Evolutionary conservation across 2,113 vertebrate genomes (phyloP).

Genomic region (Jacana jacana): DNA sequence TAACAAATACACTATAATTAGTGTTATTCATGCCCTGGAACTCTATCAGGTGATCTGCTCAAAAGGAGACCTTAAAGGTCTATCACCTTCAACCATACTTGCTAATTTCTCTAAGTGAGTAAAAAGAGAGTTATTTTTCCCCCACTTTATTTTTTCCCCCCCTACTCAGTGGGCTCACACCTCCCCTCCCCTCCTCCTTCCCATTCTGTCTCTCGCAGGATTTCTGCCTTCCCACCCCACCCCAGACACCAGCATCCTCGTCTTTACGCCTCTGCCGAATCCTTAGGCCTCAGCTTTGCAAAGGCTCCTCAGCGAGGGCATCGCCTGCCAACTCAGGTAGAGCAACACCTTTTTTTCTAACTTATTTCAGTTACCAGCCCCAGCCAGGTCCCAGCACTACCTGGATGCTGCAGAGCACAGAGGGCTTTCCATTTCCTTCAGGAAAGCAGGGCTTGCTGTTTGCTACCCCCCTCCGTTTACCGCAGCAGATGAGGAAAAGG

Average conservation of each 20-base stretch:
- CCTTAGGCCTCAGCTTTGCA: not conserved
- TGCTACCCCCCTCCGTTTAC: not conserved
- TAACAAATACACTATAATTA: not conserved
- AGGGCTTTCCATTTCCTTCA: not conserved
- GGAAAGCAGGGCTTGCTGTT: not conserved
- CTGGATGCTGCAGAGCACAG: not conserved
- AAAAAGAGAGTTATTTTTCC: not conserved
- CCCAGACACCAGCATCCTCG: not conserved
- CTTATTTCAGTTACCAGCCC: not conserved
- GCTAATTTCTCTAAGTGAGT: not conserved
- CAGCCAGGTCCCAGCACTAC: not conserved
- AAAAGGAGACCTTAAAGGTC: not conserved
- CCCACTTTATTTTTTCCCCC: not conserved
- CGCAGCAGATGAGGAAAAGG: not conserved
- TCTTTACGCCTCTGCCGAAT: not conserved
- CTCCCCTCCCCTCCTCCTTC: not conserved
- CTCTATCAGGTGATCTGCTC: not conserved
- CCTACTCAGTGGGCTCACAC: not conserved
- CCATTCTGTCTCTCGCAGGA: not conserved
- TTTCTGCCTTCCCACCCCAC: not conserved
- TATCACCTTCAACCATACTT: not conserved
- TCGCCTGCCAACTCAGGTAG: too few relatives aligned
- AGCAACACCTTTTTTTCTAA: not conserved
- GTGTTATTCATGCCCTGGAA: not conserved
- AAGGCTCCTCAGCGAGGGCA: too few relatives aligned